Conservation (phyloP, 2,113 vertebrate species). For the Elanoides forficatus region DNA sequence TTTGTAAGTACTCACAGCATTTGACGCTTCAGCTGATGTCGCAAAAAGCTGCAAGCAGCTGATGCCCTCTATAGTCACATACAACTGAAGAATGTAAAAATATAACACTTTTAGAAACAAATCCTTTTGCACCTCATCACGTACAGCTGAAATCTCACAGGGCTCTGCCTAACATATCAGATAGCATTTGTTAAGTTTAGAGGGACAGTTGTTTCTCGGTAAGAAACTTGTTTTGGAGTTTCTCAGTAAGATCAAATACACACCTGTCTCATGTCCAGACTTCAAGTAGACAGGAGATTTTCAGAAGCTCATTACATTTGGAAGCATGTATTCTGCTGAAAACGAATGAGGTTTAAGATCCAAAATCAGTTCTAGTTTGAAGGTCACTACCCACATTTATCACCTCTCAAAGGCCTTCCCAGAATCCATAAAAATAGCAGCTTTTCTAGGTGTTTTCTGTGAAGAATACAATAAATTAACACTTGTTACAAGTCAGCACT, state of each 20-base stretch:
- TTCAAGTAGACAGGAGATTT: background rate
- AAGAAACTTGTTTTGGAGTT: background rate
- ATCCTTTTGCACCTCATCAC: background rate
- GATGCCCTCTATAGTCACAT: background rate
- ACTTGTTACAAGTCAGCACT: background rate
- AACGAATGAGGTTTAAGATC: background rate
- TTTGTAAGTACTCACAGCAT: background rate
- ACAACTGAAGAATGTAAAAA: background rate
- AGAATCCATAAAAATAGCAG: background rate
- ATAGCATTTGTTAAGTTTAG: background rate
- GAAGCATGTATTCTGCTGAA: background rate
- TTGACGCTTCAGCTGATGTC: background rate
- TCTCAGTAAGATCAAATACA: background rate
- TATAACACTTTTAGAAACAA: background rate
- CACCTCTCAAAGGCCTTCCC: background rate
- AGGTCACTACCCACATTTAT: background rate
- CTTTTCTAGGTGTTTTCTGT: background rate
- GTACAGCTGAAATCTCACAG: background rate
- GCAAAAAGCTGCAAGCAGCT: background rate
- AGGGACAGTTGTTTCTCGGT: background rate
- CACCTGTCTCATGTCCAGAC: accelerated
- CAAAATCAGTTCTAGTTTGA: background rate
- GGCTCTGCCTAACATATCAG: background rate
- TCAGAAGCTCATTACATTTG: background rate
- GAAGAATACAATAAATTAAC: background rate